phyloP scores from a whole-genome alignment of 2,888 invertebrate species.

The Entomobrya multifasciata region DNA sequence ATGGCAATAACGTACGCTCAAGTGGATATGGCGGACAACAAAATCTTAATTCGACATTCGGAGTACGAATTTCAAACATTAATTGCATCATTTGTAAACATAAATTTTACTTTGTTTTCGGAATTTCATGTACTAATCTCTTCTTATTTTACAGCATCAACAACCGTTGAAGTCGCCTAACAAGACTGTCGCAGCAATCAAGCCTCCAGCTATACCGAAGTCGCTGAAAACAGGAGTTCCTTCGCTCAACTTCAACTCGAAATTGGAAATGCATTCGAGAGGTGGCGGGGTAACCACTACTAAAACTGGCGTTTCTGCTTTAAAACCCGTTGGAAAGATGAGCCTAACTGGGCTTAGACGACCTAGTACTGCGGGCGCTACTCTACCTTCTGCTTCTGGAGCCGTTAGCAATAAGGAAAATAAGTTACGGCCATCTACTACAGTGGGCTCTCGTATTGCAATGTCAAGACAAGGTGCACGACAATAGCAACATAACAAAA shows the following conservation, averaged over 20 bases:
- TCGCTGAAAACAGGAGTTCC: conserved; percentile 35
- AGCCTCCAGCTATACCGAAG: conserved; percentile 37
- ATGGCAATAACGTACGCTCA: conserved; percentile 56
- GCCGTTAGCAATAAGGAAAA: not conserved
- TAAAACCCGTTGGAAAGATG: not conserved
- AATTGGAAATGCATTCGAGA: not conserved
- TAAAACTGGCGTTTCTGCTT: not conserved
- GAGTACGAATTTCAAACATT: not conserved
- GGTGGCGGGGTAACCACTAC: not conserved
- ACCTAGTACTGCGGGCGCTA: not conserved
- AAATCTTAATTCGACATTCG: conserved; percentile 47
- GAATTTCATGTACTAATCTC: too few species aligned
- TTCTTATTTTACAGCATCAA: too few species aligned
- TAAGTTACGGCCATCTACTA: not conserved
- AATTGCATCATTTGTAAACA: not conserved
- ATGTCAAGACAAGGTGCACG: not conserved
- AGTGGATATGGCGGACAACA: conserved; percentile 74
- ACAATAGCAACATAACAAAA: not conserved
- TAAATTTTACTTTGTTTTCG: too few species aligned
- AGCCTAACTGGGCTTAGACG: conserved; percentile 2
- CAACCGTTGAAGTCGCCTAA: conserved; percentile 46
- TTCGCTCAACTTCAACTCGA: not conserved
- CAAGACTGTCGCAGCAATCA: not conserved
- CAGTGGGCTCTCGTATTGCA: not conserved
- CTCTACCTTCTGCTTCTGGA: not conserved